phyloP scores from a whole-genome alignment of 92 coral and sea anemone species.

The Heliopora coerulea region DNA sequence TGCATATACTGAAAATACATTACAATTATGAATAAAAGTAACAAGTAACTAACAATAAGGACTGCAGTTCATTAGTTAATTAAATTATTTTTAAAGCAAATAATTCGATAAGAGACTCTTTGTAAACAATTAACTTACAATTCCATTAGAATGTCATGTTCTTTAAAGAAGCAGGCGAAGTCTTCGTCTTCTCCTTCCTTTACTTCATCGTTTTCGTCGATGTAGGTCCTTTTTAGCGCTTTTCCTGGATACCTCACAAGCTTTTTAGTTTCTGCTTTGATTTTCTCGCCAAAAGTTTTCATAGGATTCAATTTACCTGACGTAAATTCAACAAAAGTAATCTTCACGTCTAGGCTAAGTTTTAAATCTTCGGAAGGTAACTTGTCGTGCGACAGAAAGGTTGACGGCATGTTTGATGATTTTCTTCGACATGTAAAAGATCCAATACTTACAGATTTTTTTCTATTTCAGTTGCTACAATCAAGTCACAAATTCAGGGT shows the following conservation, averaged over 20 bases:
- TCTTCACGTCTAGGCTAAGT: neutral
- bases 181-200: conserved; percentile 30
- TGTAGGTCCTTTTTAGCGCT: conserved; percentile 10
- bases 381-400: neutral
- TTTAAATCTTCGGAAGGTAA: neutral
- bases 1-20: neutral
- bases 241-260: conserved; percentile 31
- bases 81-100: neutral
- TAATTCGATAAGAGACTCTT: neutral
- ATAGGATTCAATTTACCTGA: neutral
- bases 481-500: too few species aligned
- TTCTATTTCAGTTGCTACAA: too few species aligned
- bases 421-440: neutral
- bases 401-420: neutral
- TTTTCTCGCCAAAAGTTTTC: conserved; percentile 9
- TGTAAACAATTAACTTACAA: conserved; percentile 60
- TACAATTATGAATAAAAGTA: neutral
- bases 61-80: too few species aligned
- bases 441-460: too few species aligned
- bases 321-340: neutral
- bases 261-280: conserved; percentile 24
- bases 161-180: conserved; percentile 63
- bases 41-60: too few species aligned
- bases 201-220: neutral
- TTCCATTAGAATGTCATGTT: conserved; percentile 78